These are phyloP conservation scores for Acrobasis repandana DNA, from an alignment of 2,888 invertebrate genomes.

Conservation along the genomic window DNA sequence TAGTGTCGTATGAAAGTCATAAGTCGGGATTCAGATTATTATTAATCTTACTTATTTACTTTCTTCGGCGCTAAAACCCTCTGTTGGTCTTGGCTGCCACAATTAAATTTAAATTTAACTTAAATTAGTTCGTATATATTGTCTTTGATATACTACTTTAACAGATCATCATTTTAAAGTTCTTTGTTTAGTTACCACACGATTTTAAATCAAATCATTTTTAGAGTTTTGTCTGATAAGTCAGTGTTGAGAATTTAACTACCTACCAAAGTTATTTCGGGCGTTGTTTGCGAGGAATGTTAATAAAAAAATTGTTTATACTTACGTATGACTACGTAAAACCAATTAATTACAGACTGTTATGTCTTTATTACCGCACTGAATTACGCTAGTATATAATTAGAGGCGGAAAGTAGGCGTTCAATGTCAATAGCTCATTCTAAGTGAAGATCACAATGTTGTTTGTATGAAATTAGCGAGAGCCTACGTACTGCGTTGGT, in stretches of 20 bases:
- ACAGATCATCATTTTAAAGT: no score
- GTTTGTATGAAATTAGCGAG: not conserved
- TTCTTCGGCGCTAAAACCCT: no score
- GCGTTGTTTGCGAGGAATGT: not conserved
- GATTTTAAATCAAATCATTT: no score
- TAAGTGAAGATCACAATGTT: slow-evolving; percentile 1
- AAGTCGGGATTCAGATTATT: no score
- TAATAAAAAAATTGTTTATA: not conserved
- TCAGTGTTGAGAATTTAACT: not conserved
- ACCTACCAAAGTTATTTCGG: not conserved
- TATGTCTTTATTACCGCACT: slow-evolving; percentile 21
- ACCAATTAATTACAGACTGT: slow-evolving; percentile 14
- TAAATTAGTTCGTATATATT: no score
- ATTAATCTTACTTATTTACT: no score
- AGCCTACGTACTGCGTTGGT: not conserved
- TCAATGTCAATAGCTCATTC: slow-evolving; percentile 18
- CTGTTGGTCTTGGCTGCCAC: no score
- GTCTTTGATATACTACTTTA: no score
- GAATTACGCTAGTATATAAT: slow-evolving; percentile 18
- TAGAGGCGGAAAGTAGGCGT: slow-evolving; percentile 16
- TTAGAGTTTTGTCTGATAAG: not conserved
- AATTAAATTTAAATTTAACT: no score
- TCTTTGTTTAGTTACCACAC: no score
- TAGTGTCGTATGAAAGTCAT: no score
- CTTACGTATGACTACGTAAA: not conserved